These are phyloP conservation scores for Percopsis omiscomaycus DNA, from an alignment of 2,797 vertebrate species.

Conservation along the genomic window DNA sequence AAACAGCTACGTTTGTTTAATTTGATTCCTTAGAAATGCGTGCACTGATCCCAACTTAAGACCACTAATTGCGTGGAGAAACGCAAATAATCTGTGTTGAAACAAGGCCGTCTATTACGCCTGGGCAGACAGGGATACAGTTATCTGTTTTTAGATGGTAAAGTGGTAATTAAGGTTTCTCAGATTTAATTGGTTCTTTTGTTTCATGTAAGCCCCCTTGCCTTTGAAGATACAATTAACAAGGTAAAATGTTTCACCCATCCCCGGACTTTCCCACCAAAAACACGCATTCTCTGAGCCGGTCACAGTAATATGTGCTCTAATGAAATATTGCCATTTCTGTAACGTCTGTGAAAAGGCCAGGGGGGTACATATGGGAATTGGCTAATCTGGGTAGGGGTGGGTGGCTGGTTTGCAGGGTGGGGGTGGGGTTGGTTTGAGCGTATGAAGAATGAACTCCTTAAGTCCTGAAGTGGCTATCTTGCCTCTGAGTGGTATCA, in stretches of 20 bases:
- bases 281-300: constrained; percentile 34
- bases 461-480: constrained; percentile 79
- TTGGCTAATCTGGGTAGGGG: constrained; percentile 60
- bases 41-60: constrained; percentile 42
- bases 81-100: constrained; percentile 51
- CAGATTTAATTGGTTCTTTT: constrained; percentile 76
- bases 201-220: constrained; percentile 61
- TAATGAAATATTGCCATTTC: constrained; percentile 54
- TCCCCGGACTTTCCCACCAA: constrained; percentile 58
- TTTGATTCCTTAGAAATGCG: constrained; percentile 20
- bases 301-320: constrained; percentile 46
- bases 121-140: constrained; percentile 45
- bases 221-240: constrained; percentile 72
- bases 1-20: constrained; percentile 38
- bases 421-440: not conserved
- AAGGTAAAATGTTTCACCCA: constrained; percentile 15
- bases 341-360: constrained; percentile 50
- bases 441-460: constrained; percentile 64
- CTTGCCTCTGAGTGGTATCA: constrained; percentile 74
- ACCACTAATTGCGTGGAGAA: constrained; percentile 59
- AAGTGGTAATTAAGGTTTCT: constrained; percentile 73
- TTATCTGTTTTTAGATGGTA: constrained; percentile 57
- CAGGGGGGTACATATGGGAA: constrained; percentile 51
- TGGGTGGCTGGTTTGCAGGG: constrained; percentile 21
- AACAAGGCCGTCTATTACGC: constrained; percentile 63